Evolutionary conservation across 2,888 invertebrate genomes (phyloP), one percentile per base, ranked within the genome.

Genomic region (Leucophenga montana): DNA sequence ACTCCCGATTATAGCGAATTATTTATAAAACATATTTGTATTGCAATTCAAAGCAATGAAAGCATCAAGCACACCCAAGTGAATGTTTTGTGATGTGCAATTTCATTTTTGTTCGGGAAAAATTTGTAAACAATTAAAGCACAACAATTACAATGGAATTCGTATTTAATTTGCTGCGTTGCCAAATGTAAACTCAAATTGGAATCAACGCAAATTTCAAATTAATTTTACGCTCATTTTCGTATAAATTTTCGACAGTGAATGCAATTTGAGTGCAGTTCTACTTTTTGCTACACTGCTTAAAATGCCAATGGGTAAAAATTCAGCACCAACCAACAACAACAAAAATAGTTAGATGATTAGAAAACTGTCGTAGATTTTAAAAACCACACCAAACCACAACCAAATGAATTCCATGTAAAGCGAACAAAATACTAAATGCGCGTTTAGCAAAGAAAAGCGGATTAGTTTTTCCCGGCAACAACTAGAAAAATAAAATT

Each of bases 181-280:
- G 11, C 39, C 8, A 11, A 39, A 39, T 39, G 39, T 39, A 39
- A 39, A 39, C 39, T 22, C 11, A 57, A 57, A 57, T 46, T 14
- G 44, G 48, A 64, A 48, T 64, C 62, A 48, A 64, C 62, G 62
- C 62, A 64, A 64, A 64, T 64, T 64, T 64, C 62, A 22, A 64
- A 64, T 64, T 64, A 64, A 64, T 64, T 64, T 64, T 64, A 44
- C 62, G 46, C 62, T 64, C 62, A 64, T 64, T 64, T 64, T 64
- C 62, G 48, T 64, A 64, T 64, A 64, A 64, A 48, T 64, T 64
- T 64, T 64, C 62, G n/a, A 44, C 48, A 64, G 46, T 27, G 20
- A 64, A 64, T 64, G 62, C 62, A 46, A 46, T 64, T 64, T 39
- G 39, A 44, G 9, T 18, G 39, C 33, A 16, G 33, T 9, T 6